Base-by-base conservation (phyloP, 2,888 invertebrate genomes). In the Dynastes tityus region DNA sequence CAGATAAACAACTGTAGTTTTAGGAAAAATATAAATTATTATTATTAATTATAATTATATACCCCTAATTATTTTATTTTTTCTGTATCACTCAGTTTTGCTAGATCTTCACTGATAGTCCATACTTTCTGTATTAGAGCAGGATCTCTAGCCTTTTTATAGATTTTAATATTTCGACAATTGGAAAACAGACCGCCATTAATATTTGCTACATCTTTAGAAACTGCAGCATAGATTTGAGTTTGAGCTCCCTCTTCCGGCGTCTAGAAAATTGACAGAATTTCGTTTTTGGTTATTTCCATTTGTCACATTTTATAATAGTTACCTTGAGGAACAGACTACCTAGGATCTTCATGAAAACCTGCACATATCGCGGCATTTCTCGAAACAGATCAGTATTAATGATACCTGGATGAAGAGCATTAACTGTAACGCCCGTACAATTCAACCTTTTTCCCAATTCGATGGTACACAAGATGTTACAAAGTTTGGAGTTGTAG, bases 201-300 rank as follows among this genome's bases (percentile, higher is more conserved):
- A 0, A 94, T 91, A 68, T 92, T 92, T 79, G 91, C 91, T n/a
- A 96, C 88, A 78, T 93, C 93, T 78, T 95, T 94, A 11, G 96
- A 93, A 0, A 94, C 92, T 0, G 96, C 94, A 83, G 95, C 87
- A 88, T 95, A 93, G 27, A 96, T 92, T 0, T 93, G 90, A 0
- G 96, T 96, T 87, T 96, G 96, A 1, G 95, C 95, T 3, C 96
- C 97, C 86, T 96, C 93, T 81, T 91, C 91, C 0, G 94, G 91
- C 0, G 92, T 94, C 89, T 96, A 94, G 95, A 32, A 68, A 53
- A 55, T 22, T 8, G 45, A 70, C 1, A 11, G 32, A 22, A 63
- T 3, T 5, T 40, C 6, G 32, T 5, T 0, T 32, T 32, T 32
- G 32, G 4, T 32, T 5, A 32, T 32, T 32, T 32, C 32, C 32